Base-by-base conservation (phyloP, 1,140 invertebrate genomes). In the Popillia japonica region DNA sequence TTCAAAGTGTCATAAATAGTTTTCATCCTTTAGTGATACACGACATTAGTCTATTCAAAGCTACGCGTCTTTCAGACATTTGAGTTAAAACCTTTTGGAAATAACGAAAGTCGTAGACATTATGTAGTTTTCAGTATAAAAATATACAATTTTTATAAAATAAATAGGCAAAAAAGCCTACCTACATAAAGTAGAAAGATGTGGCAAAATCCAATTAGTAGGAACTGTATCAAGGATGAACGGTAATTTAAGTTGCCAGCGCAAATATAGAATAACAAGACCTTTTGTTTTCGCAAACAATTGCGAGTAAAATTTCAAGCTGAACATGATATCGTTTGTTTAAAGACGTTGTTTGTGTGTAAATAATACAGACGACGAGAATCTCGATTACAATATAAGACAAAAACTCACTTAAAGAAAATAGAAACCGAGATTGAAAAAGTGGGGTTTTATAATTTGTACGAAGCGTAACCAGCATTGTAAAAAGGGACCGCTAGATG, bases 261-360 rank as follows among this genome's bases (percentile, higher is more conserved):
- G 27, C 9, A 8, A 44, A 40, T 78, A 59, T 78, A 48, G 72
- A 78, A 59, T 78, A 72, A 74, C 77, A 73, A 73, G 27, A 48
- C 0, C 41, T 40, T 79, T 81, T 82, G 81, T 82, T 80, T 78
- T 78, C 44, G 22, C 73, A 73, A 44, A 82, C 81, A 82, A 82
- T 81, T 80, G 79, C 79, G 77, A 73, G 78, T 74, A 72, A 74
- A 14, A 82, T 77, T 82, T 82, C 78, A 80, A 81, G 74, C 76
- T 75, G 48, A 82, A 81, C 61, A 55, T 72, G 80, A 81, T 81
- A 82, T 80, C 41, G 78, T 78, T 80, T 80, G 74, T 59, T 68
- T 34, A 40, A n/a, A 77, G 75, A 41, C 76, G 76, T 82, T 81
- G 80, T 82, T 81, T 78, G 34, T 75, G 73, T 79, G 81, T 80